Percentiles rank a stretch among this genome's conserved stretches.
Evolutionary conservation across 2,888 invertebrate species (phyloP).

Genomic region (Drosophila quasianomalipes): DNA sequence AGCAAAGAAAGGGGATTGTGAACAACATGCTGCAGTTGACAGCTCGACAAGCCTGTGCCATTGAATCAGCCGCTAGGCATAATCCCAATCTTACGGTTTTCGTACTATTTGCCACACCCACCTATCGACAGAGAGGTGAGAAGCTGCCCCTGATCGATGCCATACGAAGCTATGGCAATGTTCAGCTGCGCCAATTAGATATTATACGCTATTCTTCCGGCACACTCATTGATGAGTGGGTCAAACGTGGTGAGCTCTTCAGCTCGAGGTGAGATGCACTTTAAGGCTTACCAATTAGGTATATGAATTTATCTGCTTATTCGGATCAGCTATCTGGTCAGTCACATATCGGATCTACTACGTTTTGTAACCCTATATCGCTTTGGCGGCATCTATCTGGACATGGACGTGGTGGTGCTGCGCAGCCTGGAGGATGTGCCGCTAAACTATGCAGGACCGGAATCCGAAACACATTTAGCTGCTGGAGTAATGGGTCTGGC

Average conservation of each 20-base stretch:
- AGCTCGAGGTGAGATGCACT: conserved; percentile 63
- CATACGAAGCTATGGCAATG: conserved; percentile 77
- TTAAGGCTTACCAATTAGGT: too few species aligned
- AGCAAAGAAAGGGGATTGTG: not conserved
- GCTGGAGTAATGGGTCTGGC: conserved; percentile 89
- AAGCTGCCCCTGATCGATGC: conserved; percentile 65
- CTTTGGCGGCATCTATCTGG: conserved; percentile 92
- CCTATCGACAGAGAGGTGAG: conserved; percentile 52
- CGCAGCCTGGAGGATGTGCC: conserved; percentile 84
- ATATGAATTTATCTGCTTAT: not conserved
- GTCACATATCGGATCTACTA: conserved; percentile 78
- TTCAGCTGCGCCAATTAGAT: conserved; percentile 81
- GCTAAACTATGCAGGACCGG: conserved; percentile 88
- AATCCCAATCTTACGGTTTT: conserved; percentile 80
- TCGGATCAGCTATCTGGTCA: conserved; percentile 18
- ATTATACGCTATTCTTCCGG: conserved; percentile 80
- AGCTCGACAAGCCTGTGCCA: conserved; percentile 83
- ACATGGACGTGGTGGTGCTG: conserved; percentile 90
- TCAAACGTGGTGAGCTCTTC: conserved; percentile 71
- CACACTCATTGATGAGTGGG: conserved; percentile 82
- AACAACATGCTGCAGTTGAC: conserved; percentile 64
- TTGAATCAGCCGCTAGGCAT: conserved; percentile 82
- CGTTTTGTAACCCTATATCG: conserved; percentile 87
- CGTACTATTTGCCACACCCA: conserved; percentile 81
- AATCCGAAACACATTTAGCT: conserved; percentile 87